These are phyloP conservation scores for Rafetus swinhoei DNA, from an alignment of 2,113 vertebrate genomes.

Conservation along the genomic window DNA sequence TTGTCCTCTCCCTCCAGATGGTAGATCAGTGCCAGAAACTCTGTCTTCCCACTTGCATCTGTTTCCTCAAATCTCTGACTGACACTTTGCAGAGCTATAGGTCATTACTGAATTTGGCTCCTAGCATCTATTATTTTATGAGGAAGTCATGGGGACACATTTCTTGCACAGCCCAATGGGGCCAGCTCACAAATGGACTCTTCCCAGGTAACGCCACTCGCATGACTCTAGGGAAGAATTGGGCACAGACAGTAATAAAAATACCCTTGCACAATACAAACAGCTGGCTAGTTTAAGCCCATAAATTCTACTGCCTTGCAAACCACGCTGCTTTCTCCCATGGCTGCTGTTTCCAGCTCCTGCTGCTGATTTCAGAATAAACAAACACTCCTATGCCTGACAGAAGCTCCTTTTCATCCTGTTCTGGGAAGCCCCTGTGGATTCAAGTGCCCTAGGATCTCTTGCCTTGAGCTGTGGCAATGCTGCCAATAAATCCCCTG, in stretches of 20 bases:
- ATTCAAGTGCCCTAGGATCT: neutral
- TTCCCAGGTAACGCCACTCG: too few relatives aligned
- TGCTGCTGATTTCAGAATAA: neutral
- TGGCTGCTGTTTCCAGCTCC: neutral
- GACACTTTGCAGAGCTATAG: neutral
- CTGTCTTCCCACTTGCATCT: neutral
- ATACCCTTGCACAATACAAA: neutral
- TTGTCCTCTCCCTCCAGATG: neutral
- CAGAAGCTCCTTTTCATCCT: neutral
- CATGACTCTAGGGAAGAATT: neutral
- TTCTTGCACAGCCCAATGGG: neutral
- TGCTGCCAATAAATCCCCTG: neutral
- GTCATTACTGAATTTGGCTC: neutral
- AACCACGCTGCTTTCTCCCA: neutral
- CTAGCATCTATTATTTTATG: neutral
- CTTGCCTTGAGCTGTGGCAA: neutral
- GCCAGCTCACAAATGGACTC: too few relatives aligned
- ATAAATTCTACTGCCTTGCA: neutral
- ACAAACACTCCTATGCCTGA: neutral
- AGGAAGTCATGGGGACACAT: neutral
- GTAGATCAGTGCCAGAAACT: neutral
- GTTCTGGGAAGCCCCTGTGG: neutral
- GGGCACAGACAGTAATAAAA: neutral
- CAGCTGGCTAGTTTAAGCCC: neutral
- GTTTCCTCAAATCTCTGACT: neutral